Conservation (phyloP, 2,888 invertebrate species). For the Cataglyphis cursor region DNA sequence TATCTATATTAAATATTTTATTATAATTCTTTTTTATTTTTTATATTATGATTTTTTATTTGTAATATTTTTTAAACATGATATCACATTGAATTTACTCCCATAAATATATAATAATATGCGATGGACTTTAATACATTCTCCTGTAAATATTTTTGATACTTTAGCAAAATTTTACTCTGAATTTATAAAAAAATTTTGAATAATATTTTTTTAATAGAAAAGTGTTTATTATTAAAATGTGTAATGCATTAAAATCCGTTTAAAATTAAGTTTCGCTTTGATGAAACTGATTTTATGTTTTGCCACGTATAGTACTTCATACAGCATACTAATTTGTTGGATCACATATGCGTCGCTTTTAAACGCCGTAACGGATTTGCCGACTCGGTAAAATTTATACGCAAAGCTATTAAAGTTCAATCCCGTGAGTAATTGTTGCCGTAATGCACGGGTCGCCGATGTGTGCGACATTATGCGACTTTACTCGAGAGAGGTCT, state of each 20-base stretch:
- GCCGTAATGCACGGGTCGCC: background rate
- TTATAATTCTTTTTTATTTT: background rate
- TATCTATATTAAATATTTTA: constrained; percentile 9
- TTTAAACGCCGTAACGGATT: background rate
- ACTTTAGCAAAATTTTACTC: background rate
- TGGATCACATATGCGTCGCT: constrained; percentile 14
- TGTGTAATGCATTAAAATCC: background rate
- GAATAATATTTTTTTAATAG: no score
- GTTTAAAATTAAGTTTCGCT: constrained; percentile 5
- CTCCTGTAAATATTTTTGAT: background rate
- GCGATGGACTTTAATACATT: background rate
- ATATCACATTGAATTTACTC: background rate
- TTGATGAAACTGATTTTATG: background rate
- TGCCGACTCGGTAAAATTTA: constrained; percentile 20
- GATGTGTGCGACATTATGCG: background rate
- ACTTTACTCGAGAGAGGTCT: constrained; percentile 18
- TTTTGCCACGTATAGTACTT: background rate
- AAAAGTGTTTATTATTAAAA: background rate
- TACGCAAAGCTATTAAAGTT: constrained; percentile 37
- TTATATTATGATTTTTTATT: background rate
- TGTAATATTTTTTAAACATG: background rate
- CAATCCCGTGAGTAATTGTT: constrained; percentile 33
- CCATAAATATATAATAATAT: background rate
- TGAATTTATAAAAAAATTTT: background rate
- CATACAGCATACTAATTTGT: background rate